Evolutionary conservation across 2,113 vertebrate species (phyloP), one percentile per base, ranked within the genome.

Genomic region (Halichoeres trimaculatus): DNA sequence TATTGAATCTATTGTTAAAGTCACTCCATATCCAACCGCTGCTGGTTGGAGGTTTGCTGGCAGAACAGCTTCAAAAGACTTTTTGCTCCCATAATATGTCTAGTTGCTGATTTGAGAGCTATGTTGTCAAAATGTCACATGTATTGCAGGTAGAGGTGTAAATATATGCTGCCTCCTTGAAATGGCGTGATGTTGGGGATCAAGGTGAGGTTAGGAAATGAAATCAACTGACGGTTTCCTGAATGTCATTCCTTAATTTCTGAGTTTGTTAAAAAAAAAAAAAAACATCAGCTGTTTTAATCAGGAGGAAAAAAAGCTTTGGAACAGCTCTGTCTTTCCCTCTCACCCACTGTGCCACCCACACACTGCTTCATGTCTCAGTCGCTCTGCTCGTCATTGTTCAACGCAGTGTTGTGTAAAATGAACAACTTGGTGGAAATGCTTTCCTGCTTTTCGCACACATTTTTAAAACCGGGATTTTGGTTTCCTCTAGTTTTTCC

Each of bases 301-400:
- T 83, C 56, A 23, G 45, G 56, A 76, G 8, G 8, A 23, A 64
- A 60, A 75, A 54, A 26, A 68, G 65, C 17, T 34, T 50, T 75
- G 76, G 76, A 70, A 70, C 71, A 63, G 80, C 52, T 69, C 5
- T 60, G 72, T 47, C 67, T 74, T 51, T 88, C 66, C 59, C 52
- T 77, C 52, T 77, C 78, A 77, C 74, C 81, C 85, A 78, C 80
- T 72, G 66, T 64, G 59, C 77, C 87, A 61, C 86, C 85, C 83
- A 88, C 85, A 80, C 83, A 66, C 68, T 63, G 70, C 80, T 80
- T 78, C 45, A 45, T 72, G 74, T 76, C 76, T 72, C 64, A 30
- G 13, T 65, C 48, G 64, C 78, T 74, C 17, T 2, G 56, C 59
- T 75, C 62, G 59, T 73, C 81, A 74, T 84, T 83, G 76, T 87